A percentile compares a stretch with the other conserved stretches of the same genome.
phyloP scores from a whole-genome alignment of 2,888 invertebrate species.

The Caenorhabditis virilis region DNA sequence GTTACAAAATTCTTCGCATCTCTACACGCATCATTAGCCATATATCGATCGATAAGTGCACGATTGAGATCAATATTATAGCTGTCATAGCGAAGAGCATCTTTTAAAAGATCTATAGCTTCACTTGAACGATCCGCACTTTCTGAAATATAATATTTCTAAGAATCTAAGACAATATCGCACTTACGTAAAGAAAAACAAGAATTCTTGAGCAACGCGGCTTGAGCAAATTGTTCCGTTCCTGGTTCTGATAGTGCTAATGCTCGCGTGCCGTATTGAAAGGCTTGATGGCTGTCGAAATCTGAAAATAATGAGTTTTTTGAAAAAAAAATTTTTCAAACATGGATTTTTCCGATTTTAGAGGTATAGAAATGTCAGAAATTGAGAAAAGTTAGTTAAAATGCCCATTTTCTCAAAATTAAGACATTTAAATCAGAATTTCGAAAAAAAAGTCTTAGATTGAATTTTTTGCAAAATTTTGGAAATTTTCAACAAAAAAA shows the following conservation, averaged over 20 bases:
- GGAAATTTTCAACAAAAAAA: no score
- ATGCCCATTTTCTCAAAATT: no score
- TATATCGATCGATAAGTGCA: conserved; percentile 11
- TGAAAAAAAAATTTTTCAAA: neutral
- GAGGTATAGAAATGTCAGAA: no score
- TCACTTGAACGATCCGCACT: conserved; percentile 12
- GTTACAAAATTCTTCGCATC: conserved; percentile 22
- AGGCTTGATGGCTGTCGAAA: conserved; percentile 7
- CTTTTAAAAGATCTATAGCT: neutral
- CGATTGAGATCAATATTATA: neutral
- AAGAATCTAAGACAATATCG: neutral
- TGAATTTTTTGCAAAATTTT: no score
- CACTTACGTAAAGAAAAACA: conserved; percentile 7
- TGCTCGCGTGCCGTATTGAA: conserved; percentile 4
- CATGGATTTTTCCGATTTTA: no score
- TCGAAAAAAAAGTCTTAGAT: no score
- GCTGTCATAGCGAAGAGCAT: neutral
- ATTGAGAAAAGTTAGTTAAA: no score
- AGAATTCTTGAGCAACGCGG: conserved; percentile 9
- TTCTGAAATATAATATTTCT: conserved; percentile 1
- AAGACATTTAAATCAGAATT: no score
- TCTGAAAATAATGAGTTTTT: conserved; percentile 5
- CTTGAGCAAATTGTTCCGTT: conserved; percentile 10
- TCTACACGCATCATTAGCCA: conserved; percentile 7
- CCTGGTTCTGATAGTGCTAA: neutral